Conservation (phyloP, 1,140 invertebrate genomes). For the Saccostrea echinata region DNA sequence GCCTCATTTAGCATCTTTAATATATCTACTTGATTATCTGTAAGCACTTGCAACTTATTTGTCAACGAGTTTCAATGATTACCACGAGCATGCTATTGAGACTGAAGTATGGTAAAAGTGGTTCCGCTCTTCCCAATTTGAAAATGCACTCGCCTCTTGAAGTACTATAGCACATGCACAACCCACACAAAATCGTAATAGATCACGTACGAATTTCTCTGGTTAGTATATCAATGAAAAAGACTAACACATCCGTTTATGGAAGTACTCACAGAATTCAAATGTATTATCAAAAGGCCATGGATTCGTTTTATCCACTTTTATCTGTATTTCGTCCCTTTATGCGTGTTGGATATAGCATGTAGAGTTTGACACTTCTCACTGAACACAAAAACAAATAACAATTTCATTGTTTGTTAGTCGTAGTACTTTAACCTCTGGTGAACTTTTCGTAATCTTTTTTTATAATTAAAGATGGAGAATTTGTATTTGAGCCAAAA, state of each 20-base stretch:
- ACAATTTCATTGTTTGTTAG: background rate
- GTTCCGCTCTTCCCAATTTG: slow-evolving; percentile 12
- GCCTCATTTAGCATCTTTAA: slow-evolving; percentile 19
- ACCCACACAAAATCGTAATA: slow-evolving; percentile 20
- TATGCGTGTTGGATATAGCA: background rate
- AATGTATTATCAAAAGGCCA: slow-evolving; percentile 14
- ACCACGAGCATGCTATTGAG: slow-evolving; percentile 10
- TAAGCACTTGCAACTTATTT: slow-evolving; percentile 31
- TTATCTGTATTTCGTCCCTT: background rate
- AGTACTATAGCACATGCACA: background rate
- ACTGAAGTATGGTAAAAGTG: slow-evolving; percentile 34
- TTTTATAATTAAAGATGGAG: background rate
- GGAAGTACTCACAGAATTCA: background rate
- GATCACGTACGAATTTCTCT: slow-evolving; percentile 28
- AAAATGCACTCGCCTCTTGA: slow-evolving; percentile 28
- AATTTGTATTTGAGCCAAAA: background rate
- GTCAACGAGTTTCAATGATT: slow-evolving; percentile 34
- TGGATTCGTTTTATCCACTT: background rate
- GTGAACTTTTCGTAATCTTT: background rate
- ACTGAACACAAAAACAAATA: background rate
- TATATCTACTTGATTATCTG: background rate
- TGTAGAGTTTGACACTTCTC: background rate
- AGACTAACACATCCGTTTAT: slow-evolving; percentile 13
- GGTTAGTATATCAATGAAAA: background rate
- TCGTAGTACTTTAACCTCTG: background rate